A percentile compares a stretch with the other conserved stretches of the same genome.
phyloP scores from a whole-genome alignment of 2,113 vertebrate genomes.

The rat (Rattus norvegicus) region GRCr8 NC_086028.1:38028501-38029000 shows the following conservation, averaged over 20 bases:
- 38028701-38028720: background rate
- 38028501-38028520: no score
- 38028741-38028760: background rate
- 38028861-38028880: background rate
- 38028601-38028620: background rate
- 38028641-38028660: background rate
- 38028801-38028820: background rate
- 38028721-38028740: constrained; percentile 48
- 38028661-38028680: background rate
- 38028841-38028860: background rate
- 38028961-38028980: constrained; percentile 5
- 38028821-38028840: background rate
- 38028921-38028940: background rate
- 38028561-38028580: constrained; percentile 11
- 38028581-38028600: background rate
- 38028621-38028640: background rate
- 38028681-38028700: constrained; percentile 36
- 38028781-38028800: background rate
- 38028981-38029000: constrained; percentile 7
- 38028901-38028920: background rate
- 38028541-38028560: background rate
- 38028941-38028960: background rate
- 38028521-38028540: background rate
- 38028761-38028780: background rate
- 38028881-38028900: constrained; percentile 45